phyloP scores from a whole-genome alignment of 92 coral and sea anemone species.

The Siderastrea radians region DNA sequence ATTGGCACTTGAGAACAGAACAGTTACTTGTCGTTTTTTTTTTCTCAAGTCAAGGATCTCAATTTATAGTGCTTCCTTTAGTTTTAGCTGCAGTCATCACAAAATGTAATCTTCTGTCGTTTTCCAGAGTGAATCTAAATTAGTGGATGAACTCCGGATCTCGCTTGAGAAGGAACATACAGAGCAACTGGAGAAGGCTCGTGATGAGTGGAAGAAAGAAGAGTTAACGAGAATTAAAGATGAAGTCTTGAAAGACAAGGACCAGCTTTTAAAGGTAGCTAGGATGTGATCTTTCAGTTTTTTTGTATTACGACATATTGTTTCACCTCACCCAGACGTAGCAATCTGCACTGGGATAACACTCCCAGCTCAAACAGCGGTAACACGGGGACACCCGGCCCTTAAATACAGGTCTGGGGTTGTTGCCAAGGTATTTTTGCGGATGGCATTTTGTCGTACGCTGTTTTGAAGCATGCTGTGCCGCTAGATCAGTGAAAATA shows the following conservation, averaged over 20 bases:
- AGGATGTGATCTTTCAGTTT: not conserved
- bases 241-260: constrained; percentile 52
- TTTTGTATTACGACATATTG: not conserved
- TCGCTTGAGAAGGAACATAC: constrained; percentile 58
- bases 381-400: no score
- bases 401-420: no score
- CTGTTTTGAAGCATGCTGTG: no score
- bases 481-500: no score
- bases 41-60: not conserved
- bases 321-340: not conserved
- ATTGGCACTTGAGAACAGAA: no score
- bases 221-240: constrained; percentile 34
- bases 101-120: not conserved
- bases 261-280: constrained; percentile 59
- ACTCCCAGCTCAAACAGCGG: no score
- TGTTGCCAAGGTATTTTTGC: no score
- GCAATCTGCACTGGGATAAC: not conserved
- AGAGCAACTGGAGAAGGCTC: constrained; percentile 59
- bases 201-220: constrained; percentile 58
- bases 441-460: no score
- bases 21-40: no score
- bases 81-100: not conserved
- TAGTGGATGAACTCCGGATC: constrained; percentile 51
- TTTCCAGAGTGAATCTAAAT: constrained; percentile 67
- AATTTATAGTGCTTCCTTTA: not conserved